Conservation (phyloP, 2,113 vertebrate genomes). For the Scomber scombrus region DNA sequence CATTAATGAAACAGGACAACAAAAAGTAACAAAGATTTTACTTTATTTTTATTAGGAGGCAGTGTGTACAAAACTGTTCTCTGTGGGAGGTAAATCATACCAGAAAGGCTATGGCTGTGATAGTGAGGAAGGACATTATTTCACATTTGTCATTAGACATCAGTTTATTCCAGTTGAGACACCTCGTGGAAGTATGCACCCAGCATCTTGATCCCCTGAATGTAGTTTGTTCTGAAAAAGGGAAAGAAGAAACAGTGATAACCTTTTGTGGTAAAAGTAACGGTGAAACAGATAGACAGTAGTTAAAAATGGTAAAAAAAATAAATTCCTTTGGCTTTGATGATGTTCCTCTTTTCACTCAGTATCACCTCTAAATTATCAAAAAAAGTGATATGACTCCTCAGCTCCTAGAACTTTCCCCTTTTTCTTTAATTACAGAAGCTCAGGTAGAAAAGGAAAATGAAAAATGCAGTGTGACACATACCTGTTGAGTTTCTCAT, state of each 20-base stretch:
- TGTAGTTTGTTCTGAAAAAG: constrained; percentile 90
- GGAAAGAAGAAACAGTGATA: constrained; percentile 10
- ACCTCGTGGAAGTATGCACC: constrained; percentile 95
- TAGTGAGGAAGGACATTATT: neutral
- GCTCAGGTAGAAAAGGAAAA: neutral
- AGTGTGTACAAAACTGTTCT: constrained; percentile 9
- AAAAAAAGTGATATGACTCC: no score
- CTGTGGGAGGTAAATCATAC: neutral
- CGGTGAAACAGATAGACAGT: neutral
- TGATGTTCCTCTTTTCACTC: neutral
- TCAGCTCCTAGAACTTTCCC: no score
- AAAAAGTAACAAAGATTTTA: constrained; percentile 25
- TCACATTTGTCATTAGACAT: constrained; percentile 1
- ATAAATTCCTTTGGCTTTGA: neutral
- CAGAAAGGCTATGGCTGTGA: constrained; percentile 9
- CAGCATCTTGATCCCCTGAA: constrained; percentile 94
- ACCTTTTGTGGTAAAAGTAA: no score
- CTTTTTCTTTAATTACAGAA: neutral
- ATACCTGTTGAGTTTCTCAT: constrained; percentile 97
- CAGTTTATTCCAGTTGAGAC: constrained; percentile 87
- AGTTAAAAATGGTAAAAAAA: neutral
- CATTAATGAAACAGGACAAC: constrained; percentile 11
- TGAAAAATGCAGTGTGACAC: neutral
- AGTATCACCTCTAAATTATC: neutral
- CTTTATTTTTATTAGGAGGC: constrained; percentile 49